Evolutionary conservation across 1,140 invertebrate species (phyloP).

Genomic region (Cherax quadricarinatus): DNA sequence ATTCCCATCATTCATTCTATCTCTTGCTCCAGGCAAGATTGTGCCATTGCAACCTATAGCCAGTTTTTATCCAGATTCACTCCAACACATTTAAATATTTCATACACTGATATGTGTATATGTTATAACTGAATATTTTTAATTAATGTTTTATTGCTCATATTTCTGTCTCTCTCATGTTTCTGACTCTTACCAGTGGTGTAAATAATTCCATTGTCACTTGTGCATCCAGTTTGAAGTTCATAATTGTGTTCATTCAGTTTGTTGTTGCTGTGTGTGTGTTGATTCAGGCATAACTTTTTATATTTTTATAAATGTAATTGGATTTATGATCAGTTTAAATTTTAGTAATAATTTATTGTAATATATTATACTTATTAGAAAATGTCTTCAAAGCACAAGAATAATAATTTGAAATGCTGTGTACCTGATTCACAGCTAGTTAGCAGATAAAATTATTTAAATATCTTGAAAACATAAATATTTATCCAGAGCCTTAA

Average conservation of each 20-base stretch:
- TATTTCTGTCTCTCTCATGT: constrained; percentile 60
- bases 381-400: constrained; percentile 64
- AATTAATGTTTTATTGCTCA: constrained; percentile 64
- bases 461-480: constrained; percentile 41
- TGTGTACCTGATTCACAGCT: constrained; percentile 33
- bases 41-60: constrained; percentile 60
- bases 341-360: constrained; percentile 24
- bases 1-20: constrained; percentile 54
- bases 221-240: constrained; percentile 54
- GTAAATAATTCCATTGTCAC: constrained; percentile 58
- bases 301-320: constrained; percentile 62
- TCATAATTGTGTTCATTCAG: constrained; percentile 57
- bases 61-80: constrained; percentile 61
- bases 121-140: constrained; percentile 38
- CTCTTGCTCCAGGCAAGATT: constrained; percentile 64
- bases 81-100: constrained; percentile 23
- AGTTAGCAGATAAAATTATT: constrained; percentile 4
- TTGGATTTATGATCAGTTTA: constrained; percentile 54
- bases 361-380: constrained; percentile 34
- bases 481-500: constrained; percentile 18
- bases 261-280: constrained; percentile 61
- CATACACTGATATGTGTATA: constrained; percentile 33
- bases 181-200: constrained; percentile 43
- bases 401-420: constrained; percentile 30
- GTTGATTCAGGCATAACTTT: constrained; percentile 61